Conservation (phyloP, 2,113 vertebrate genomes). For the Propithecus coquereli region DNA sequence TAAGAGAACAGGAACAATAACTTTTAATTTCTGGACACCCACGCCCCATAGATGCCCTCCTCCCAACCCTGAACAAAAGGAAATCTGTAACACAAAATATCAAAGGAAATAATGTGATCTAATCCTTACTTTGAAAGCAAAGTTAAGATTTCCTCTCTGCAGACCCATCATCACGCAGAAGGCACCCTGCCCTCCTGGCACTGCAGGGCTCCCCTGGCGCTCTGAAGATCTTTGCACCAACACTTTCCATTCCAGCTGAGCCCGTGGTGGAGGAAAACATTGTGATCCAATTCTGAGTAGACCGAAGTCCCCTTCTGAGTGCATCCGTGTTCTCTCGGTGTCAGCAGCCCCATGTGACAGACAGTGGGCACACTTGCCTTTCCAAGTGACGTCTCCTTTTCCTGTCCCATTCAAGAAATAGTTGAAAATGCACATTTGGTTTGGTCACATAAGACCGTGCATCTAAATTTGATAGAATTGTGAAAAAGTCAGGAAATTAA, state of each 20-base stretch:
- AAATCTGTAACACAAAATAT: not conserved
- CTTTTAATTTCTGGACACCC: constrained; percentile 62
- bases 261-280: not conserved
- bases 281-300: not conserved
- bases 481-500: constrained; percentile 46
- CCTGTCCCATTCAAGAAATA: not conserved
- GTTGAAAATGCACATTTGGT: not conserved
- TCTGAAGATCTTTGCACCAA: not conserved
- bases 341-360: not conserved
- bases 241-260: not conserved
- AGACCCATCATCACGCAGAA: not conserved
- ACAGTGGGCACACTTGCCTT: not conserved
- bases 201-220: accelerated
- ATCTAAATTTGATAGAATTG: constrained; percentile 10
- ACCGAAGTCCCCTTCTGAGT: not conserved
- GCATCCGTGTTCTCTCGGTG: not conserved
- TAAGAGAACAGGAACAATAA: constrained; percentile 55
- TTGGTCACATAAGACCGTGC: not conserved
- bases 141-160: not conserved
- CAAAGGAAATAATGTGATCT: not conserved
- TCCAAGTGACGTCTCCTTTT: not conserved
- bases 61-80: not conserved
- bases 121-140: not conserved
- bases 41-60: not conserved
- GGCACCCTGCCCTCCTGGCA: not conserved